Conservation (phyloP, 2,113 vertebrate genomes). For the Meles meles region DNA sequence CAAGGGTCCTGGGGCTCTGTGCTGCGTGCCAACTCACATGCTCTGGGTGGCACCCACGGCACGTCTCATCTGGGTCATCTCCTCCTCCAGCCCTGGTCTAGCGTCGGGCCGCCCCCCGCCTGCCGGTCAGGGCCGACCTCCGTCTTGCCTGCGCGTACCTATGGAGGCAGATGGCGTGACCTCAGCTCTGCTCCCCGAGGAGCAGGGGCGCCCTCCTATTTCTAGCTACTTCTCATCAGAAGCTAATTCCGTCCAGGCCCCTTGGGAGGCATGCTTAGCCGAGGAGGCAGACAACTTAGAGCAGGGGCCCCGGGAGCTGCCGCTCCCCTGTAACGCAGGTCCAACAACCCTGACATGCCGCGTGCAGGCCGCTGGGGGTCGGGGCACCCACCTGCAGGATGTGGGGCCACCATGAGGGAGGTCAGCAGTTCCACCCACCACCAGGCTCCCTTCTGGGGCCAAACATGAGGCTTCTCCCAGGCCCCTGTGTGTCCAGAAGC, state of each 20-base stretch:
- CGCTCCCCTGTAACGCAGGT: neutral
- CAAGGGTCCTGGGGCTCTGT: neutral
- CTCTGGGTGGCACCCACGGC: neutral
- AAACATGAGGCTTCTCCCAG: neutral
- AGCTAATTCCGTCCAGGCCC: neutral
- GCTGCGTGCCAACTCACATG: neutral
- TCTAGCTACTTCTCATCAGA: neutral
- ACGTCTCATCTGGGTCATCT: neutral
- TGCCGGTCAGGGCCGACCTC: fast-evolving
- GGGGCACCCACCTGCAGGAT: neutral
- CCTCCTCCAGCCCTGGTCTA: neutral
- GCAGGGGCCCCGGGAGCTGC: neutral
- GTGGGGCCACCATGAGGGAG: neutral
- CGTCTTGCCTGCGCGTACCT: fast-evolving
- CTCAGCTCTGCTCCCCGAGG: neutral
- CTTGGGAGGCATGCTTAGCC: neutral
- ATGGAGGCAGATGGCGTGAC: neutral
- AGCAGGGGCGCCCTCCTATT: neutral
- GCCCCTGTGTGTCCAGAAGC: neutral
- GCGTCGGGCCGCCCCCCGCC: neutral
- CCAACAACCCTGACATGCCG: neutral
- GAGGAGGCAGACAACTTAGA: neutral
- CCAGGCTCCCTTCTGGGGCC: neutral
- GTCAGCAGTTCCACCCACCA: neutral
- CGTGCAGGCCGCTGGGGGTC: neutral